These are phyloP conservation scores for Platichthys flesus DNA, from an alignment of 2,113 vertebrate genomes.

Conservation along the genomic window DNA sequence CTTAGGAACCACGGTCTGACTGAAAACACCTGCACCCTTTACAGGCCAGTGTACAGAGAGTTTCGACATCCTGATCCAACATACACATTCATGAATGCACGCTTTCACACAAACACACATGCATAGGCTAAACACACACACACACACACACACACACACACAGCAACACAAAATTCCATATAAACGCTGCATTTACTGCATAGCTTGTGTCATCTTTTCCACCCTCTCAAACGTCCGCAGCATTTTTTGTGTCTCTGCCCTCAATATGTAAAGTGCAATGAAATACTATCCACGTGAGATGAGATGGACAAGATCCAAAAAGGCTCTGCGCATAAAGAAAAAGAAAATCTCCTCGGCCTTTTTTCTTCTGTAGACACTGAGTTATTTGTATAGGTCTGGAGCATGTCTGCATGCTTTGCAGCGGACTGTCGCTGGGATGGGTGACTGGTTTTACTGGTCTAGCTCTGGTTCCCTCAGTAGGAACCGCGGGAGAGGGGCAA, in stretches of 20 bases:
- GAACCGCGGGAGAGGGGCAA: neutral
- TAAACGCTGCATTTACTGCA: constrained; percentile 21
- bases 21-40: constrained; percentile 79
- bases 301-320: constrained; percentile 76
- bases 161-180: constrained; percentile 21
- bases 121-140: constrained; percentile 43
- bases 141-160: constrained; percentile 18
- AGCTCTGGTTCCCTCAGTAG: constrained; percentile 32
- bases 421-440: constrained; percentile 72
- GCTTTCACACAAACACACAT: constrained; percentile 67
- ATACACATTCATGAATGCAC: constrained; percentile 72
- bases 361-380: constrained; percentile 69
- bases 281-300: constrained; percentile 69
- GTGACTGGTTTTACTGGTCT: constrained; percentile 81
- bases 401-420: constrained; percentile 68
- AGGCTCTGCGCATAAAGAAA: constrained; percentile 69
- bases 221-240: constrained; percentile 42
- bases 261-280: constrained; percentile 68
- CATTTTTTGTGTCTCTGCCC: constrained; percentile 60
- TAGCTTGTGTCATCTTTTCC: constrained; percentile 69
- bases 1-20: constrained; percentile 74
- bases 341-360: constrained; percentile 59
- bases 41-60: constrained; percentile 55
- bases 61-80: constrained; percentile 69
- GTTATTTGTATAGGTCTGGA: constrained; percentile 74